phyloP scores from a whole-genome alignment of 2,113 vertebrate species.

The Bos taurus region DNA sequence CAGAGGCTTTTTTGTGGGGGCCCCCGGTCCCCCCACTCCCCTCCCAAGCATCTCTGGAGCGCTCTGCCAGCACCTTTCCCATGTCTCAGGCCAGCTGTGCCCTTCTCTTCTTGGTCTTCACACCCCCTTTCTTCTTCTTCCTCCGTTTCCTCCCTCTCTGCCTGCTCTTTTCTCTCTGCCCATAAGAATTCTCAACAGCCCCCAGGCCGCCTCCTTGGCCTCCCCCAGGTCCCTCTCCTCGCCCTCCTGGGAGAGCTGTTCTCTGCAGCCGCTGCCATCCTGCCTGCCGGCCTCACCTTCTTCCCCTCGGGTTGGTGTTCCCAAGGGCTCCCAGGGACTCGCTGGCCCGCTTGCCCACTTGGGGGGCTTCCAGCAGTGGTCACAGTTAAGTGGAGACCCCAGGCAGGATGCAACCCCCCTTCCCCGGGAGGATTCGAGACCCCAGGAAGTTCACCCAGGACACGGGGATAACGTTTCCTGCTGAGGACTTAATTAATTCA shows the following conservation, averaged over 20 bases:
- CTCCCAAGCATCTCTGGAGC: background rate
- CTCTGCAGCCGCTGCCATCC: no score
- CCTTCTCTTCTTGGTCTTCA: background rate
- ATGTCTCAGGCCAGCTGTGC: background rate
- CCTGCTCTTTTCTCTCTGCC: background rate
- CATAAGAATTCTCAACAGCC: background rate
- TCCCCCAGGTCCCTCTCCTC: background rate
- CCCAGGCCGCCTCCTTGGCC: background rate
- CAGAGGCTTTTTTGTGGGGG: background rate
- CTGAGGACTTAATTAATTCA: constrained; percentile 39
- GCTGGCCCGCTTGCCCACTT: background rate
- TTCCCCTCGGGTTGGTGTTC: background rate
- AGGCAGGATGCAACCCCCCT: background rate
- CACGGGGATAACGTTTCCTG: background rate
- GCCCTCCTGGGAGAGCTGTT: no score
- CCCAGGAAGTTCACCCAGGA: constrained; percentile 9
- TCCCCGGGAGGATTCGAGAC: background rate
- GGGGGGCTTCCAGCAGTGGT: background rate
- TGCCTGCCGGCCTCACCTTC: background rate
- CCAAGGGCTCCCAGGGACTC: background rate
- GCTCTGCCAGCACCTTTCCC: background rate
- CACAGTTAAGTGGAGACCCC: background rate
- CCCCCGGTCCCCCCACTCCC: no score
- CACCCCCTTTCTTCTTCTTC: background rate
- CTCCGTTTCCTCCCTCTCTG: background rate